These are phyloP conservation scores for Otis tarda DNA, from an alignment of 2,113 vertebrate species.

Conservation along the genomic window DNA sequence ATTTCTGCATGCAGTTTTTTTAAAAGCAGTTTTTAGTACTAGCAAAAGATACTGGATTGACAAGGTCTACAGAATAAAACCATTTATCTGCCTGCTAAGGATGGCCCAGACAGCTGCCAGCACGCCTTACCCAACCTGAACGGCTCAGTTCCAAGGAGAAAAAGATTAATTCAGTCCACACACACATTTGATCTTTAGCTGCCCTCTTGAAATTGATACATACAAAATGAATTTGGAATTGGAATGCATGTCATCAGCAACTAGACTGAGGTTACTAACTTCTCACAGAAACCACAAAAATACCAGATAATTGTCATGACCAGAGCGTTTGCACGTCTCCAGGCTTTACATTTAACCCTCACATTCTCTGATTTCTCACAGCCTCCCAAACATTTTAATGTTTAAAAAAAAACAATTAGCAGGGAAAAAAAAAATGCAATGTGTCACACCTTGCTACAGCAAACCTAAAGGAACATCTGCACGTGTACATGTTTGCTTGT, in stretches of 20 bases:
- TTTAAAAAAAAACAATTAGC: not conserved
- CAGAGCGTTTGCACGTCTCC: not conserved
- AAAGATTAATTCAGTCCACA: constrained; percentile 9
- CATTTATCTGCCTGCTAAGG: not conserved
- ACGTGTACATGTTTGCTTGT: not conserved
- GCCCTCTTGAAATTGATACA: not conserved
- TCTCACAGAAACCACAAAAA: not conserved
- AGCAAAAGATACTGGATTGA: not conserved
- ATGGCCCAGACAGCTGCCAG: not conserved
- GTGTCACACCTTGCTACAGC: not conserved
- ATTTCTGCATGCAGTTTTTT: not conserved
- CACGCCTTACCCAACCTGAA: not conserved
- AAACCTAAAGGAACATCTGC: not conserved
- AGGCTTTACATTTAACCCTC: not conserved
- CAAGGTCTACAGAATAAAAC: not conserved
- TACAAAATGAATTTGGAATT: not conserved
- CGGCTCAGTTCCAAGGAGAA: not conserved
- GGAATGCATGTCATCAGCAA: not conserved
- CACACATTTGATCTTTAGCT: not conserved
- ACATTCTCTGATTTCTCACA: not conserved
- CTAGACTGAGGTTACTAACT: not conserved
- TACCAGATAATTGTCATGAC: not conserved
- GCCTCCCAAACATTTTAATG: not conserved
- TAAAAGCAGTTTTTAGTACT: not conserved
- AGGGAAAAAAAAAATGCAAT: not conserved